These are phyloP conservation scores for Drosophila tropicalis DNA, from an alignment of 1,140 invertebrate species.

Conservation along the genomic window DNA sequence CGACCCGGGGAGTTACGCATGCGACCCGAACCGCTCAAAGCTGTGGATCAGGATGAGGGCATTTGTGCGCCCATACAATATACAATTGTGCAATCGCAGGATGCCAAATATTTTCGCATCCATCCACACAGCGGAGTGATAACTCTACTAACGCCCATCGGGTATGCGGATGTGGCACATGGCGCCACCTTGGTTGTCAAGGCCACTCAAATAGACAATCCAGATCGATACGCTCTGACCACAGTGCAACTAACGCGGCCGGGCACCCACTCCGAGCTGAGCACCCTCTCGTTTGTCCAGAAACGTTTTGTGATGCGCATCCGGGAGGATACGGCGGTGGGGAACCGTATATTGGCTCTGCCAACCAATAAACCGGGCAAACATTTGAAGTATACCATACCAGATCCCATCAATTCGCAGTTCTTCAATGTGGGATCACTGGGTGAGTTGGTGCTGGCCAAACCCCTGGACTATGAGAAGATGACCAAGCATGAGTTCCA, in stretches of 20 bases:
- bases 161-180: slow-evolving; percentile 86
- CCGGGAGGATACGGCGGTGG: slow-evolving; percentile 89
- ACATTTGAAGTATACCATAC: slow-evolving; percentile 83
- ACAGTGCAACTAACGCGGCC: slow-evolving; percentile 87
- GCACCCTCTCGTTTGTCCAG: slow-evolving; percentile 87
- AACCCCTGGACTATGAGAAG: slow-evolving; percentile 92
- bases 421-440: slow-evolving; percentile 88
- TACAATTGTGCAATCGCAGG: slow-evolving; percentile 84
- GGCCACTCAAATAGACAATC: slow-evolving; percentile 94
- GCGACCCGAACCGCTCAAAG: slow-evolving; percentile 86
- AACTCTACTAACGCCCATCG: slow-evolving; percentile 85
- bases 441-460: slow-evolving; percentile 91
- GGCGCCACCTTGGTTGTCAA: slow-evolving; percentile 89
- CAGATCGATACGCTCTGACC: slow-evolving; percentile 92
- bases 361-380: slow-evolving; percentile 86
- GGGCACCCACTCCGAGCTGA: slow-evolving; percentile 82
- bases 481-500: slow-evolving; percentile 89
- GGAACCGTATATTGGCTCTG: slow-evolving; percentile 87
- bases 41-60: slow-evolving; percentile 89
- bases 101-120: slow-evolving; percentile 83
- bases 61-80: slow-evolving; percentile 89
- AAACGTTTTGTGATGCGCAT: slow-evolving; percentile 88
- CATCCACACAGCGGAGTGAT: slow-evolving; percentile 87
- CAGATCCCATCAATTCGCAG: slow-evolving; percentile 75
- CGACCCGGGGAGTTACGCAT: slow-evolving; percentile 83